Evolutionary conservation across 2,113 vertebrate genomes (phyloP).

Genomic region (Trichechus manatus): DNA sequence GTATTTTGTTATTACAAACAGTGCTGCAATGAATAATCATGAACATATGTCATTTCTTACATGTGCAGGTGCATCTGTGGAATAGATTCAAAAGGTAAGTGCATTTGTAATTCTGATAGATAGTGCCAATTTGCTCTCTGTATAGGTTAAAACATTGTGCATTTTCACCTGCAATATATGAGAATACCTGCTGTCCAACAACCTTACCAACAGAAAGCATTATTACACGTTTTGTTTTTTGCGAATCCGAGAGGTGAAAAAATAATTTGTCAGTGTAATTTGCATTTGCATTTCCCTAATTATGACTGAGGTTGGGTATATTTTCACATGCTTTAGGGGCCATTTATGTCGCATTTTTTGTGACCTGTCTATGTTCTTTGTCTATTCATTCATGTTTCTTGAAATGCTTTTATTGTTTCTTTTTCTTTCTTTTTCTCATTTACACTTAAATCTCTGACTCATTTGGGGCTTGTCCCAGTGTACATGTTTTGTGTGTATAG

Average conservation of each 20-base stretch:
- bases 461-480: conserved; percentile 31
- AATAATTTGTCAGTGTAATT: conserved; percentile 18
- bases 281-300: conserved; percentile 13
- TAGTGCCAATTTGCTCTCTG: not conserved
- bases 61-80: not conserved
- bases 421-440: conserved; percentile 8
- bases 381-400: conserved; percentile 29
- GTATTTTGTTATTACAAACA: conserved; percentile 34
- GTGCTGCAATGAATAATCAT: conserved; percentile 21
- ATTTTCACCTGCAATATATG: not conserved
- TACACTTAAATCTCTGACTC: conserved; percentile 11
- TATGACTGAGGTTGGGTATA: not conserved
- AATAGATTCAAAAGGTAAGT: conserved; percentile 57
- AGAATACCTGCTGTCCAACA: not conserved
- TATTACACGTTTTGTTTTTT: not conserved
- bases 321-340: conserved; percentile 11
- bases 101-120: conserved; percentile 29
- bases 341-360: not conserved
- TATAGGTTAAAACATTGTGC: conserved; percentile 12
- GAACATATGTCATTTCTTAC: conserved; percentile 13
- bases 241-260: conserved; percentile 12
- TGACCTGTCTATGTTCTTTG: conserved; percentile 12
- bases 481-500: not conserved
- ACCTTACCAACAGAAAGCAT: not conserved
- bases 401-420: not conserved